A percentile compares a stretch with the other conserved stretches of the same genome.
phyloP scores from a whole-genome alignment of 2,113 vertebrate genomes.

The Lophura nycthemera region DNA sequence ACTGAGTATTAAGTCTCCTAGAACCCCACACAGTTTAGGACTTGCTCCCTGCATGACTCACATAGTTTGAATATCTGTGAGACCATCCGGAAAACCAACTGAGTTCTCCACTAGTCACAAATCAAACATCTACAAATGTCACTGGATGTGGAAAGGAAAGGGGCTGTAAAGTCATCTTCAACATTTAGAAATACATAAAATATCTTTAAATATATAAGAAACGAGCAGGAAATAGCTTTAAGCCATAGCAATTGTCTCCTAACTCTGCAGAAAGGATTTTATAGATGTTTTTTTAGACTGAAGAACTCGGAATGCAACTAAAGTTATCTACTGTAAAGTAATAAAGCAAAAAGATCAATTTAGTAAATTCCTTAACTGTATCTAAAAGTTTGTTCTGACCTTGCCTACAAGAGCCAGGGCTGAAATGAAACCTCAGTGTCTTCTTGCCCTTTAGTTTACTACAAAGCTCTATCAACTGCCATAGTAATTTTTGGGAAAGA shows the following conservation, averaged over 20 bases:
- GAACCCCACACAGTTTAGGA: not conserved
- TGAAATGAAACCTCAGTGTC: not conserved
- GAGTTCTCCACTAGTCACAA: not conserved
- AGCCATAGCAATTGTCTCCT: not conserved
- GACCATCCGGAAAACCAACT: not conserved
- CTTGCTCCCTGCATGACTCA: not conserved
- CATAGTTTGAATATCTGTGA: not conserved
- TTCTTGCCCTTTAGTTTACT: not conserved
- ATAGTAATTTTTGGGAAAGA: not conserved
- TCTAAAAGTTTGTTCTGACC: not conserved
- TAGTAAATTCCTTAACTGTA: not conserved
- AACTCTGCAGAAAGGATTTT: not conserved
- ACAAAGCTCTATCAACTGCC: not conserved
- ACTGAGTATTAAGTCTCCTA: not conserved
- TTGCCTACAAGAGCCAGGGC: not conserved
- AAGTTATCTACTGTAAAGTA: not conserved
- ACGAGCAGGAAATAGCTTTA: not conserved
- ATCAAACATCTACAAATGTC: not conserved
- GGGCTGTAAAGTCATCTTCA: not conserved
- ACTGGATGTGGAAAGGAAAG: not conserved
- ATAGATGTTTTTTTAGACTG: not conserved
- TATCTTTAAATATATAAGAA: not conserved
- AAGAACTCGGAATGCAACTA: not conserved
- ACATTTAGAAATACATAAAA: not conserved
- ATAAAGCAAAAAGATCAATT: not conserved